Base-by-base conservation (phyloP, 2,797 vertebrate species). In the Gymnodraco acuticeps region DNA sequence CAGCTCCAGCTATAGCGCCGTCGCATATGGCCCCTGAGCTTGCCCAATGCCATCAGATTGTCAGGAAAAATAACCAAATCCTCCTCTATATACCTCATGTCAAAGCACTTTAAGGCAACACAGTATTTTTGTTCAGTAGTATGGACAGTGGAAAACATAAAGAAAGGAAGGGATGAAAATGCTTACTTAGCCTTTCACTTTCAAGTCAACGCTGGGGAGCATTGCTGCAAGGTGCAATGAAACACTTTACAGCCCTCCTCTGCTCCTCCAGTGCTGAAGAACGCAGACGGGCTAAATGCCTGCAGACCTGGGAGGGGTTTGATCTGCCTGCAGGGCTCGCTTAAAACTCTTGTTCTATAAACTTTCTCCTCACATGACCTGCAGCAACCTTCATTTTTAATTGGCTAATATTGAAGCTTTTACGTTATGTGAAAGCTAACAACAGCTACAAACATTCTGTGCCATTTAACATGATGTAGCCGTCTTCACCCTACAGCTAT, bases 101-200 rank as follows among this genome's bases (percentile, higher is more conserved):
- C 42, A 69, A 74, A 70, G 51, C 73, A 43, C 17, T 38, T 62
- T 54, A 65, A 70, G 64, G 67, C 61, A 73, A 65, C n/a, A 17
- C 70, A 68, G n/a, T 74, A 59, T 9, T 15, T 65, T 54, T 46
- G 16, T 74, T 53, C 51, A 78, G 17, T 38, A 50, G 38, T 59
- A 10, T 0, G 48, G 53, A 55, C 53, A 72, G 60, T 47, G 46
- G 58, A 66, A 27, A 65, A 78, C 61, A 70, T 69, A 73, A 78
- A 83, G 77, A 62, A 58, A 55, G 71, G 60, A 54, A 73, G 77
- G 64, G 72, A 71, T 75, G 31, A 86, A 88, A 89, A 76, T 75
- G 83, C 88, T 89, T 85, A 77, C 84, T 87, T 90, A 78, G 89
- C 81, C 70, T 80, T 82, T 88, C 77, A 77, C 75, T 85, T 85